Percentiles rank a stretch among this genome's conserved stretches.
These are phyloP conservation scores for Nannospalax galili DNA, from an alignment of 2,113 vertebrate species.

Conservation along the genomic window DNA sequence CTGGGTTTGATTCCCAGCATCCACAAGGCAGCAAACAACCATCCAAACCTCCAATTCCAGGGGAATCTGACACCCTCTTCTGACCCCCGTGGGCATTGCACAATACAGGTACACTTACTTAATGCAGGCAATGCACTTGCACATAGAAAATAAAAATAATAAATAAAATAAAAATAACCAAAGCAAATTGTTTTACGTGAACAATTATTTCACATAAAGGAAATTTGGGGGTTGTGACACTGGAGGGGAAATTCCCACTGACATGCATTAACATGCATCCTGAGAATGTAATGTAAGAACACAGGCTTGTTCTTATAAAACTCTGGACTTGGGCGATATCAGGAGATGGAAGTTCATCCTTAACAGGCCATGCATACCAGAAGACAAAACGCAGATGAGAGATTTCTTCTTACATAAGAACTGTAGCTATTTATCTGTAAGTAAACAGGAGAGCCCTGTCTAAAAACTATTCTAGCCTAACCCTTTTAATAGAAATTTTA, in stretches of 20 bases:
- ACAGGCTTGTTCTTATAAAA: background rate
- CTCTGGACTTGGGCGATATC: slow-evolving; percentile 11
- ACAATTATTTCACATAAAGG: slow-evolving; percentile 9
- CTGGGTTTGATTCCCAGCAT: too few species aligned
- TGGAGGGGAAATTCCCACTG: background rate
- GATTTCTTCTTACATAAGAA: background rate
- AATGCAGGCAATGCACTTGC: too few species aligned
- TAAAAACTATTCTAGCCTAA: background rate
- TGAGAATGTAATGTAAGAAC: slow-evolving; percentile 1
- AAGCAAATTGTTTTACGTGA: slow-evolving; percentile 10
- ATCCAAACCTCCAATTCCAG: too few species aligned
- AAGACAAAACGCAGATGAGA: background rate
- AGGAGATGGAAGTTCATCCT: slow-evolving; percentile 30
- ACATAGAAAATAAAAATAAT: too few species aligned
- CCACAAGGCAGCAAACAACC: too few species aligned
- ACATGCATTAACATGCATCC: background rate
- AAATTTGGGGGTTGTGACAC: background rate
- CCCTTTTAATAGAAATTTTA: background rate
- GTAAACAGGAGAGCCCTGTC: background rate
- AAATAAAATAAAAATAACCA: too few species aligned
- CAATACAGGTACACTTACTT: too few species aligned
- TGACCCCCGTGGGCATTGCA: too few species aligned
- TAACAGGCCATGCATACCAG: background rate
- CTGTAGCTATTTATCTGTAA: slow-evolving; percentile 1
- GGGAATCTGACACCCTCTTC: too few species aligned